Conservation (phyloP, 1,140 invertebrate genomes). For the Asobara japonica region DNA sequence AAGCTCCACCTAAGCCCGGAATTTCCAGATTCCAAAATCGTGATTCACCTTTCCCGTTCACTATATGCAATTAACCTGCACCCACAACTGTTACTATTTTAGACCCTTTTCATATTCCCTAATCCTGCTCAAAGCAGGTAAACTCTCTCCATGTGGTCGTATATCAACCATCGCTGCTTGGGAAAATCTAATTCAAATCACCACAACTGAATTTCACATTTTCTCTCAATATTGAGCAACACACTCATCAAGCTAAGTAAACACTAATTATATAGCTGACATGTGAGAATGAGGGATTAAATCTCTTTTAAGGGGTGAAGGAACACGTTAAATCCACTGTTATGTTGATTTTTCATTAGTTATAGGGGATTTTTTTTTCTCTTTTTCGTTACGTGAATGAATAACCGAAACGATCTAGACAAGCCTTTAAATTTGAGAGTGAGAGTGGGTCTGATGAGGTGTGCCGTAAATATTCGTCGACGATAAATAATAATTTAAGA, state of each 20-base stretch:
- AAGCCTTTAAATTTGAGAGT: constrained; percentile 6
- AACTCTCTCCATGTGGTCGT: too few species aligned
- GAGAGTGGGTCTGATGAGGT: constrained; percentile 20
- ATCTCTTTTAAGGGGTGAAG: not conserved
- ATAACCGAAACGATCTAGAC: constrained; percentile 6
- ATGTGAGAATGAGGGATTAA: not conserved
- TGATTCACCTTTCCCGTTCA: too few species aligned
- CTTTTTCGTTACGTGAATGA: not conserved
- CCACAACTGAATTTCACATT: not conserved
- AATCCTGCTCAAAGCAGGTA: too few species aligned
- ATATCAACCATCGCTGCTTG: too few species aligned
- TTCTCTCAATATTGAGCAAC: not conserved
- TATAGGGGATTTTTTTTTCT: not conserved
- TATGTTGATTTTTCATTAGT: not conserved
- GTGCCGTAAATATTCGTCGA: constrained; percentile 43
- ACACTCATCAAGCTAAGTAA: not conserved
- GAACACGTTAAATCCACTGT: not conserved
- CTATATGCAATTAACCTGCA: too few species aligned
- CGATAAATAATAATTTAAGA: constrained; percentile 58
- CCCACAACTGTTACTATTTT: too few species aligned
- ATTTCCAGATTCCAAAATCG: too few species aligned
- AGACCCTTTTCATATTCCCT: too few species aligned
- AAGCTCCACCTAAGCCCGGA: too few species aligned
- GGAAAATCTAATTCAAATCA: too few species aligned
- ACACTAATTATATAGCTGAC: not conserved